Evolutionary conservation across 2,113 vertebrate species (phyloP), one percentile per base, ranked within the genome.

Genomic region (Notarius lentiginosus): DNA sequence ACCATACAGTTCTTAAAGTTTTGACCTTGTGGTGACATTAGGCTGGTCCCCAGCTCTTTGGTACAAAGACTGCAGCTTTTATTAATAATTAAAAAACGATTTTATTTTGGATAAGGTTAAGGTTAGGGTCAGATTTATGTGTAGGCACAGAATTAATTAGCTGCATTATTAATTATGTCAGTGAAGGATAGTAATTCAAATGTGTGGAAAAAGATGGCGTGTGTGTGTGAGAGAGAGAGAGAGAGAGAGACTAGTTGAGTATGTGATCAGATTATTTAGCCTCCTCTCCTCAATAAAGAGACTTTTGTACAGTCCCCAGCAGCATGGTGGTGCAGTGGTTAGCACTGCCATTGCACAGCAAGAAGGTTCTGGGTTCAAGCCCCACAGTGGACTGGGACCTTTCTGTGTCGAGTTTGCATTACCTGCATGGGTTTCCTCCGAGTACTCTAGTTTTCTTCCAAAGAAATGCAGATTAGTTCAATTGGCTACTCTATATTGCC

Each of bases 21-120:
- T 75, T 75, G 72, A 75, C 75, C 49, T 77, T 77, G 51, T 27
- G 11, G 49, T 49, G 75, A 51, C 75, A 77, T 53, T 51, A 27
- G 49, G 49, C 49, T 17, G 7, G 12, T 53, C 51, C 72, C 24
- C 49, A 8, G 11, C 24, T 55, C 51, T 77, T 77, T 77, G 41
- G 17, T 47, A 49, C 72, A 49, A 49, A 55, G 5, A n/a, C 68
- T 18, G 30, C 15, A 34, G 15, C 68, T 53, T 76, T 51, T 24
- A 76, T 22, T n/a, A n/a, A 76, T 3, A 72, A 41, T 17, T 7
- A 41, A 72, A 47, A 30, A 30, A 30, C 0, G 5, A 41, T 47
- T 49, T 75, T 22, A 4, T 75, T 75, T 24, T 51, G 20, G 47
- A 24, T n/a, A 76, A 76, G 73, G 73, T 76, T 53, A 76, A 53